A percentile compares a stretch with the other conserved stretches of the same genome.
Conservation (phyloP, 2,888 invertebrate species). For the Nemoura dubitans region DNA sequence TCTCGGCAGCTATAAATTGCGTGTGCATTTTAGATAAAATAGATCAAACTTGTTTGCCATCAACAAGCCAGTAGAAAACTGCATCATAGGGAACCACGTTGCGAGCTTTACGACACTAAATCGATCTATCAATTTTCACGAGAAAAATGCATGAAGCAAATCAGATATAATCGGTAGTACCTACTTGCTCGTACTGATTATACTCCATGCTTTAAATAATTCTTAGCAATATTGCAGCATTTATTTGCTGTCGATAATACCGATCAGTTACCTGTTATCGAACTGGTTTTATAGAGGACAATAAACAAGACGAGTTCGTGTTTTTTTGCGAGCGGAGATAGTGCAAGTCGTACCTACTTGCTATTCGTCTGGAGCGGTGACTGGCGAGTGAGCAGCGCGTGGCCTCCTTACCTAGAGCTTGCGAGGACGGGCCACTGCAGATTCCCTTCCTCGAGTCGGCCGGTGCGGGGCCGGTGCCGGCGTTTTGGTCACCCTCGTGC, state of each 20-base stretch:
- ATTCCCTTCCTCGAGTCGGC: neutral
- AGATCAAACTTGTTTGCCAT: neutral
- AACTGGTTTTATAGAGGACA: conserved; percentile 27
- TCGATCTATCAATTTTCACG: neutral
- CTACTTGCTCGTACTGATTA: neutral
- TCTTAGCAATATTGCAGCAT: neutral
- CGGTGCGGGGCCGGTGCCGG: neutral
- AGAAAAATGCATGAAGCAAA: neutral
- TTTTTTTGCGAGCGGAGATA: neutral
- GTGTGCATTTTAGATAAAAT: neutral
- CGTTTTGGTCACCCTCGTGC: neutral
- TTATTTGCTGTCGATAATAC: neutral
- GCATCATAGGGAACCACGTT: neutral
- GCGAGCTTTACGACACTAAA: neutral
- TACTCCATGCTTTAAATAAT: neutral
- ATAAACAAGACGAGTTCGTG: neutral
- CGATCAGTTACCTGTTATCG: neutral
- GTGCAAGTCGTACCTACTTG: neutral
- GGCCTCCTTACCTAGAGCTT: neutral
- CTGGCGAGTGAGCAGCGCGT: neutral
- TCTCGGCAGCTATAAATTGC: neutral
- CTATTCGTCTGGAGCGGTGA: neutral
- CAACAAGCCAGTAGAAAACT: neutral
- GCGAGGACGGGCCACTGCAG: neutral
- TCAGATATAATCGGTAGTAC: neutral